Conservation (phyloP, 1,140 invertebrate genomes). For the Drosophila lacteicornis region DNA sequence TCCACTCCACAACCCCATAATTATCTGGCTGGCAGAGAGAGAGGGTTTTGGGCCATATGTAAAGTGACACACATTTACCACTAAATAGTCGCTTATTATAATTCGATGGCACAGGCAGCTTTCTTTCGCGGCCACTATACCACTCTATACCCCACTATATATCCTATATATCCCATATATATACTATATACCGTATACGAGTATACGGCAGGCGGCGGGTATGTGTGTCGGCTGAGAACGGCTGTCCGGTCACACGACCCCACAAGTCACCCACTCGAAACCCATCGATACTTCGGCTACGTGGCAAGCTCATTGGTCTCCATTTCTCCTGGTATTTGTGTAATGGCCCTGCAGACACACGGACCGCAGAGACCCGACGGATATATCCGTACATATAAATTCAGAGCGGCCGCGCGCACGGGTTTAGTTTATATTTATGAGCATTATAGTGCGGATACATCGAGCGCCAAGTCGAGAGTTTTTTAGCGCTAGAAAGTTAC, state of each 20-base stretch:
- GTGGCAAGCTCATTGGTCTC: slow-evolving; percentile 76
- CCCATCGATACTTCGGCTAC: slow-evolving; percentile 80
- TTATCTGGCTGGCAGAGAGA: slow-evolving; percentile 39
- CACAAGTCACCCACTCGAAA: slow-evolving; percentile 59
- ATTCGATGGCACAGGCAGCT: slow-evolving; percentile 71
- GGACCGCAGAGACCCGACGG: slow-evolving; percentile 14
- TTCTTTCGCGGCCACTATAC: slow-evolving; percentile 25
- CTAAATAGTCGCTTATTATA: slow-evolving; percentile 80
- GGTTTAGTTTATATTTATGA: slow-evolving; percentile 85
- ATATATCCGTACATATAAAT: slow-evolving; percentile 63
- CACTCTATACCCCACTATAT: slow-evolving; percentile 5
- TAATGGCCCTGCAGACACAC: slow-evolving; percentile 54
- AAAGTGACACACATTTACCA: slow-evolving; percentile 80
- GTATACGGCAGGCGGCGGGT: neutral
- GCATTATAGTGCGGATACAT: slow-evolving; percentile 85
- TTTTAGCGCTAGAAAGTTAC: slow-evolving; percentile 2
- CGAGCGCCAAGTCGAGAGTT: slow-evolving; percentile 65
- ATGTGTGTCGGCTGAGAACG: slow-evolving; percentile 58
- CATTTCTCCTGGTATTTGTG: slow-evolving; percentile 59
- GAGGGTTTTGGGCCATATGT: slow-evolving; percentile 28
- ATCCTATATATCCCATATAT: slow-evolving; percentile 28
- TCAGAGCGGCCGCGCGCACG: slow-evolving; percentile 53
- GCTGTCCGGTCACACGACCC: slow-evolving; percentile 77
- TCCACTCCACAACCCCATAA: slow-evolving; percentile 36
- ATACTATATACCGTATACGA: slow-evolving; percentile 14